A percentile compares a stretch with the other conserved stretches of the same genome.
Evolutionary conservation across 92 coral and sea anemone genomes (phyloP).

Genomic region (Parazoanthus atlanticus): DNA sequence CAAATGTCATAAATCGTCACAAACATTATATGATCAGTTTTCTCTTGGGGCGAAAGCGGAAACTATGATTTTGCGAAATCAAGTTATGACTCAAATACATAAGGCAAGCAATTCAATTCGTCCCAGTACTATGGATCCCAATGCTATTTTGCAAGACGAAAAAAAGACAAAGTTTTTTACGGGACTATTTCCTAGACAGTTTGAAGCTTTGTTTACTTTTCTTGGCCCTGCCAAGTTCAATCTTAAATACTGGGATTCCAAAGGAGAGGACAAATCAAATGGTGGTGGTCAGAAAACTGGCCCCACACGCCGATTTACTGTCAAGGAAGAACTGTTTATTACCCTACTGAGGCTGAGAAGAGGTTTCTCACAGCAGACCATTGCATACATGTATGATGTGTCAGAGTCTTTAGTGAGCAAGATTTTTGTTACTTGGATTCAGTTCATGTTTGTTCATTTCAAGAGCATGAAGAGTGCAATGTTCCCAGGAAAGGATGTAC

Average conservation of each 20-base stretch:
- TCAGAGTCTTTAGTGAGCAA: slow-evolving; percentile 44
- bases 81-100: too few relatives aligned
- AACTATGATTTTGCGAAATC: too few relatives aligned
- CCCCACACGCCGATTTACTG: slow-evolving; percentile 21
- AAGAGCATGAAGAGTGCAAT: slow-evolving; percentile 27
- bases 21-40: too few relatives aligned
- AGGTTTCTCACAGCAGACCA: slow-evolving; percentile 17
- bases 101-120: too few relatives aligned
- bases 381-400: slow-evolving; percentile 21
- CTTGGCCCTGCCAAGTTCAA: too few relatives aligned
- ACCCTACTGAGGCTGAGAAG: slow-evolving; percentile 26
- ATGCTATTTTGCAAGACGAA: too few relatives aligned
- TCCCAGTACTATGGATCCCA: too few relatives aligned
- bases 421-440: slow-evolving; percentile 48
- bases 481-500: slow-evolving; percentile 44
- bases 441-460: slow-evolving; percentile 45
- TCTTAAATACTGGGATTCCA: slow-evolving; percentile 20
- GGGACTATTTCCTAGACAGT: too few relatives aligned
- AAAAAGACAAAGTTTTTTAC: too few relatives aligned
- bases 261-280: slow-evolving; percentile 20
- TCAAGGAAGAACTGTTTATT: slow-evolving; percentile 28
- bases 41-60: too few relatives aligned
- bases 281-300: slow-evolving; percentile 17
- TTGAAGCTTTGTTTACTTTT: too few relatives aligned
- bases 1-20: too few relatives aligned